Percentiles rank a stretch among this genome's conserved stretches.
phyloP scores from a whole-genome alignment of 2,888 invertebrate genomes.

The Lathronympha strigana region DNA sequence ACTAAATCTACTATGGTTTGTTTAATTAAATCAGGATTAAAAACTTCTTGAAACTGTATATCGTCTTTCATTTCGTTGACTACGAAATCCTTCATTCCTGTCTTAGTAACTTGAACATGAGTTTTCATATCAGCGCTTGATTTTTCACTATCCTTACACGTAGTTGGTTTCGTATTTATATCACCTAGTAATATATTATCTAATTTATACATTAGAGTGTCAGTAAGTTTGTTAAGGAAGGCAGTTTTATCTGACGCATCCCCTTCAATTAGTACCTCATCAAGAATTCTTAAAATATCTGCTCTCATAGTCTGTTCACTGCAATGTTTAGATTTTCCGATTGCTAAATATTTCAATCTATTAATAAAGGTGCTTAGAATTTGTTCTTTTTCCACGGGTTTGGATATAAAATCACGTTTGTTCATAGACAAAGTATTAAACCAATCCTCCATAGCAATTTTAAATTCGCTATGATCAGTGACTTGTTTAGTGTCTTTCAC shows the following conservation, averaged over 20 bases:
- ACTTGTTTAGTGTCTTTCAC: slow-evolving; percentile 42
- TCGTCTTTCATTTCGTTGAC: slow-evolving; percentile 51
- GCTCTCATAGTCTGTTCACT: slow-evolving; percentile 25
- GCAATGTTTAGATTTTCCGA: slow-evolving; percentile 46
- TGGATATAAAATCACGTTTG: slow-evolving; percentile 45
- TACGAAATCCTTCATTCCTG: slow-evolving; percentile 54
- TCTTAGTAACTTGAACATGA: slow-evolving; percentile 45
- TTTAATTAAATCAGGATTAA: slow-evolving; percentile 45
- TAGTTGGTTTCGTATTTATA: neutral
- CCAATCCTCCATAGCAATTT: slow-evolving; percentile 56
- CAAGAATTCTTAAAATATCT: slow-evolving; percentile 52
- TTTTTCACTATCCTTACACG: neutral
- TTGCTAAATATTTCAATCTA: slow-evolving; percentile 50
- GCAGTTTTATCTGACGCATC: slow-evolving; percentile 45
- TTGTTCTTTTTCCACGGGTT: slow-evolving; percentile 46
- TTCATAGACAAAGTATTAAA: slow-evolving; percentile 52
- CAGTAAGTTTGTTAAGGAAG: slow-evolving; percentile 54
- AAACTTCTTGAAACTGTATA: slow-evolving; percentile 46
- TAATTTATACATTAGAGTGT: slow-evolving; percentile 52
- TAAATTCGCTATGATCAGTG: slow-evolving; percentile 43
- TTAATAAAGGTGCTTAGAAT: slow-evolving; percentile 48
- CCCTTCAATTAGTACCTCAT: slow-evolving; percentile 54
- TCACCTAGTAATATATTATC: slow-evolving; percentile 29
- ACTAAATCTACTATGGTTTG: slow-evolving; percentile 58
- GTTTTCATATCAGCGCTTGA: neutral